Evolutionary conservation across 2,888 invertebrate species (phyloP), one percentile per base, ranked within the genome.

Genomic region (Agriopis leucophaearia): DNA sequence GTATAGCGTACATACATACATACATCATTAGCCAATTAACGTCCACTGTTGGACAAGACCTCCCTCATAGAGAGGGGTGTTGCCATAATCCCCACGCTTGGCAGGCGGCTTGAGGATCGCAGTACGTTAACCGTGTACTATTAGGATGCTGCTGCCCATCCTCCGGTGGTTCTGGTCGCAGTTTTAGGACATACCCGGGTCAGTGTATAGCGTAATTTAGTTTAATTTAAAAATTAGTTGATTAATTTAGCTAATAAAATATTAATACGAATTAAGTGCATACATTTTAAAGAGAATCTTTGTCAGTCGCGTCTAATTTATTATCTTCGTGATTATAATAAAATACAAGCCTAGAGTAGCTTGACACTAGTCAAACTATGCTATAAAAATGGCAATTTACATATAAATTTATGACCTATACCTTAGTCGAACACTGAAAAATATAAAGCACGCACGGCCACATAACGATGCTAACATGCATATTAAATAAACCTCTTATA

Each of bases 371-470:
- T 55, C 7, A 18, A 56, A 56, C 35, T 60, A 66, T 60, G 57
- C 57, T 15, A 55, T 51, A 48, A 57, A 54, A 64, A 51, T 62
- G 56, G 63, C 42, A 50, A 56, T 52, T 16, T 51, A 64, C 64
- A 42, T 27, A 59, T 13, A 15, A 44, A 66, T 62, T 57, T 62
- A 57, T 57, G 66, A 15, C 27, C 50, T 52, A 44, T 27, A 27
- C 27, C 5, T 27, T 51, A 47, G 51, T 47, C 51, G 42, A 45
- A 51, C 18, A 27, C 36, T 45, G 64, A 47, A 54, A 50, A 57
- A 54, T 38, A 36, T 48, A 27, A 47, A 35, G 18, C 60, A 66
- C 65, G 59, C 65, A 65, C 54, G n/a, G 12, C 18, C 38, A 56
- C 27, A 56, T 48, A 52, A 12, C 38, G 10, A 58, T 61, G 12